Conservation (phyloP, 35 echinoderm and acorn worm species). For the Hemicentrotus pulcherrimus region DNA sequence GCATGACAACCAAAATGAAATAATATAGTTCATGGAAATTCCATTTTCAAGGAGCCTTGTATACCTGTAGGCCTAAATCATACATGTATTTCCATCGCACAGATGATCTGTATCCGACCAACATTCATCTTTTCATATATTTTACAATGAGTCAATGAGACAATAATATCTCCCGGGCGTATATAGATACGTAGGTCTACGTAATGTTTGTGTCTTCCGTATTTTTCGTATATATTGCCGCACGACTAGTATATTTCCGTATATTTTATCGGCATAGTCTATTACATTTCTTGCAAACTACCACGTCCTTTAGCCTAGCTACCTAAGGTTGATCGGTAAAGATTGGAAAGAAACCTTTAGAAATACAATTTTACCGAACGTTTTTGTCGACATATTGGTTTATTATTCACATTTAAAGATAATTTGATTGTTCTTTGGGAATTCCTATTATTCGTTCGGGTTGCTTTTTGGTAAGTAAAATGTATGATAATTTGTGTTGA, state of each 20-base stretch:
- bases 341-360: neutral
- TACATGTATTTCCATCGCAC: neutral
- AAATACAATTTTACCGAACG: neutral
- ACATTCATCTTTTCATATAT: neutral
- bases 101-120: neutral
- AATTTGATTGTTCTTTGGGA: neutral
- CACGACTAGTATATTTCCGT: too few species aligned
- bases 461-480: constrained; percentile 9
- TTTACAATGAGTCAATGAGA: neutral
- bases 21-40: too few species aligned
- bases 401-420: neutral
- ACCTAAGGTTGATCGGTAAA: neutral
- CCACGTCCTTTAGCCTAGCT: neutral
- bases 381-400: neutral
- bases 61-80: neutral
- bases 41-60: neutral
- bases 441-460: neutral
- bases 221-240: neutral
- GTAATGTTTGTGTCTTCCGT: neutral
- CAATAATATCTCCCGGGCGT: neutral
- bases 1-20: too few species aligned
- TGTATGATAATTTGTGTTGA: neutral
- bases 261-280: neutral
- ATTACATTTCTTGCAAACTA: neutral
- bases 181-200: neutral